Evolutionary conservation across 1,140 invertebrate species (phyloP).

Genomic region (Leptoteleia sp.): DNA sequence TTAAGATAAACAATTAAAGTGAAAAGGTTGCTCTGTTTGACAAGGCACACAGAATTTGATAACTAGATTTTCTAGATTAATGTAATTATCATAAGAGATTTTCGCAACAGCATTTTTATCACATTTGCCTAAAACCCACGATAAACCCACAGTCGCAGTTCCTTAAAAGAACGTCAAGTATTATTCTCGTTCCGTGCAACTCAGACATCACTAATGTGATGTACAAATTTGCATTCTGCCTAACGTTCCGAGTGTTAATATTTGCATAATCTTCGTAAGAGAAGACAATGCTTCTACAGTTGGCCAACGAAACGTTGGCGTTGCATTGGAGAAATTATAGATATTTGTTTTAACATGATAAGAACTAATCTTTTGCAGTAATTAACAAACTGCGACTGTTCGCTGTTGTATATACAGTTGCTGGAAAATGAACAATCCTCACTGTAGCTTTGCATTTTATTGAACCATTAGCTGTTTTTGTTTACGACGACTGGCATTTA

Average conservation of each 20-base stretch:
- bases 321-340: constrained; percentile 15
- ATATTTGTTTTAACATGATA: too few species aligned
- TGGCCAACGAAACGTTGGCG: constrained; percentile 45
- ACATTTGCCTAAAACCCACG: constrained; percentile 53
- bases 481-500: too few species aligned
- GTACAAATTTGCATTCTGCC: constrained; percentile 64
- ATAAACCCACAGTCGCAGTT: constrained; percentile 46
- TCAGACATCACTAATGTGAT: constrained; percentile 63
- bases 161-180: constrained; percentile 46
- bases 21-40: too few species aligned
- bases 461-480: too few species aligned
- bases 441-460: too few species aligned
- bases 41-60: constrained; percentile 2
- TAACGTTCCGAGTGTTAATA: constrained; percentile 59
- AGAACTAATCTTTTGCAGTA: too few species aligned
- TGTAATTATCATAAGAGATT: constrained; percentile 32
- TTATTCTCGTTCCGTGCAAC: constrained; percentile 45
- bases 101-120: constrained; percentile 35
- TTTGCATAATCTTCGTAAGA: constrained; percentile 61
- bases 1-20: too few species aligned
- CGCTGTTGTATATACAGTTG: too few species aligned
- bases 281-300: constrained; percentile 50
- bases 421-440: too few species aligned
- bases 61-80: constrained; percentile 33
- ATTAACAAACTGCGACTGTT: too few species aligned